phyloP scores from a whole-genome alignment of 53 echinoderm and acorn worm genomes.

The Zoroaster sp. region DNA sequence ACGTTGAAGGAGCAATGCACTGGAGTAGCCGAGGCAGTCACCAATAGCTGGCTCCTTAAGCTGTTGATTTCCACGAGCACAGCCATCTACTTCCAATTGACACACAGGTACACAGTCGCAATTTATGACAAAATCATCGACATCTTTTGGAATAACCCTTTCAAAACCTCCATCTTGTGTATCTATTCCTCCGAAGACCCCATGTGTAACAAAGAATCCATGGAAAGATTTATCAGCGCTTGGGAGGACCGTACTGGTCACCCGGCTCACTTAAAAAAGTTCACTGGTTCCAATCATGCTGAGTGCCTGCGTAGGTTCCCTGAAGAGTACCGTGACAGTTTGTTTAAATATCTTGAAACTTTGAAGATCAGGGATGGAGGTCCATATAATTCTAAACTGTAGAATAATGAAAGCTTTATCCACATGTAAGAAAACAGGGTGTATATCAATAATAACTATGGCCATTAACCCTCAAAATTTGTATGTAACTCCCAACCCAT shows the following conservation, averaged over 20 bases:
- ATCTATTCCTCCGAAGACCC: constrained; percentile 61
- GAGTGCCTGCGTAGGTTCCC: constrained; percentile 16
- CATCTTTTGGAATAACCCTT: constrained; percentile 63
- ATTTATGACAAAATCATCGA: constrained; percentile 57
- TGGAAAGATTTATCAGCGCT: constrained; percentile 22
- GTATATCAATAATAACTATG: too few relatives aligned
- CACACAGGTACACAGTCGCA: constrained; percentile 60
- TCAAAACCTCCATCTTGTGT: constrained; percentile 58
- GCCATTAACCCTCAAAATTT: too few relatives aligned
- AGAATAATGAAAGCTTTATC: background rate
- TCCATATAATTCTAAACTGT: background rate
- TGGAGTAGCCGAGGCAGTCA: constrained; percentile 48
- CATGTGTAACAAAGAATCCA: constrained; percentile 60
- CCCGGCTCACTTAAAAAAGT: background rate
- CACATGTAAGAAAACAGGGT: too few relatives aligned
- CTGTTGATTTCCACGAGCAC: background rate
- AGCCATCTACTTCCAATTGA: constrained; percentile 64
- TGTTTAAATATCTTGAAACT: constrained; percentile 35
- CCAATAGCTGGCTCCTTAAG: constrained; percentile 13
- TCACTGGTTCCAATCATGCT: constrained; percentile 21
- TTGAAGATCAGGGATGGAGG: background rate
- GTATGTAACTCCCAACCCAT: too few relatives aligned
- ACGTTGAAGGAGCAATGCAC: constrained; percentile 60
- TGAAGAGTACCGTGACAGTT: constrained; percentile 6
- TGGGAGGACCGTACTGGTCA: constrained; percentile 34